Base-by-base conservation (phyloP, 2,888 invertebrate genomes). In the Phlogophora meticulosa region DNA sequence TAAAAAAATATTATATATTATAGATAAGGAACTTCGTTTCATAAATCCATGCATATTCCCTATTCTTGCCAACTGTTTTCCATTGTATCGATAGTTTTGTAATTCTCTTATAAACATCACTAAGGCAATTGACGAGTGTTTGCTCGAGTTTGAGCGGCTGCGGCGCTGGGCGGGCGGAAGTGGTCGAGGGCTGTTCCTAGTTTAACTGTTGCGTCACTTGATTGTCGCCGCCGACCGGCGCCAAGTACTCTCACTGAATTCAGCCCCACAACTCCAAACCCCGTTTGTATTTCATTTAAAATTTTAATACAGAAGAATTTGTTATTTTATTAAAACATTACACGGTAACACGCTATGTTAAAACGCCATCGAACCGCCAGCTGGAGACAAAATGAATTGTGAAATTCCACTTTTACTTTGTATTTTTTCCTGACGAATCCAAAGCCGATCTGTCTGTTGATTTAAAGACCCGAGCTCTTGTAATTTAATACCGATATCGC, bases 191-290 rank as follows among this genome's bases (percentile, higher is more conserved):
- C 88, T 88, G 91, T 86, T 87, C 89, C 89, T 88, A 91, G 90
- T 92, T 91, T 92, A 94, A 94, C 95, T 94, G 94, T 94, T 94
- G 94, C 94, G 89, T 91, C 91, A 87, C 86, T 91, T 92, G 93
- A 93, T 93, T 92, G 92, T 92, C 87, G 86, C 83, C 82, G 75
- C 72, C 79, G 75, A 78, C 75, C 75, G 69, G 72, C 78, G 76
- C 72, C 78, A 68, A 81, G 76, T 79, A 80, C 77, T 77, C 74
- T 70, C 66, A 76, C 78, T 78, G 70, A 77, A 80, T 77, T 71
- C 77, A 77, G 72, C 70, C 32, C 42, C 62, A n/a, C 45, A 17
- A 24, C 28, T 60, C 49, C 22, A 56, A 65, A 57, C 67, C 67
- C 45, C 63, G 38, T 62, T 73, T 62, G 59, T 80, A 63, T 68